Evolutionary conservation across 2,888 invertebrate species (phyloP).

Genomic region (Agrochola lota): DNA sequence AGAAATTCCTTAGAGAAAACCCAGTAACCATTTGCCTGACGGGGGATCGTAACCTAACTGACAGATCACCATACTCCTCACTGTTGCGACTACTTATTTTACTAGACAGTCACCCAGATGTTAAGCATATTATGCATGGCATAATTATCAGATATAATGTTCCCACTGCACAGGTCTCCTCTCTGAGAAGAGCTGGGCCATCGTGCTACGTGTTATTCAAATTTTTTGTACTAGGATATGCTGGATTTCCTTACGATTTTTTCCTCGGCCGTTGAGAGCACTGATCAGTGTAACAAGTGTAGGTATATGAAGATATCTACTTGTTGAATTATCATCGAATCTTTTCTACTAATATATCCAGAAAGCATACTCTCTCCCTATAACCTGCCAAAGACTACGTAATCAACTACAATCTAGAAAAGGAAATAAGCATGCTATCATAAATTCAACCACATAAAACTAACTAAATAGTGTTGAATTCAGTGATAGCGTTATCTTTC

Average conservation of each 20-base stretch:
- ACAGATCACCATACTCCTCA: too few species aligned
- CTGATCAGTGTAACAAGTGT: too few species aligned
- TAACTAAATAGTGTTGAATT: constrained; percentile 75
- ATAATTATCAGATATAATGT: background rate
- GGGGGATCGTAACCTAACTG: background rate
- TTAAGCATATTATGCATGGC: background rate
- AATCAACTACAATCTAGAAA: constrained; percentile 55
- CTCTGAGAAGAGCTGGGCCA: background rate
- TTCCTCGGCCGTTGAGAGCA: background rate
- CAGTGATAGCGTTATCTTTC: constrained; percentile 78
- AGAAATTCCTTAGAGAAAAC: background rate
- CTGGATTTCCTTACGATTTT: background rate
- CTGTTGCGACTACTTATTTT: background rate
- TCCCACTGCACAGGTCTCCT: background rate
- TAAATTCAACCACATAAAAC: constrained; percentile 71
- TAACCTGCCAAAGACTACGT: background rate
- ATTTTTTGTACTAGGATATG: background rate
- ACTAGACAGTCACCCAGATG: background rate
- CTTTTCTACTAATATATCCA: background rate
- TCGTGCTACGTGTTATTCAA: background rate
- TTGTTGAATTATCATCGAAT: background rate
- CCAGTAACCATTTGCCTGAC: background rate
- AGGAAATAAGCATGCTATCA: constrained; percentile 67
- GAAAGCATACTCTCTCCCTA: background rate
- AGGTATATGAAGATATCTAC: too few species aligned